phyloP scores from a whole-genome alignment of 2,113 vertebrate genomes.

The Lophius piscatorius region DNA sequence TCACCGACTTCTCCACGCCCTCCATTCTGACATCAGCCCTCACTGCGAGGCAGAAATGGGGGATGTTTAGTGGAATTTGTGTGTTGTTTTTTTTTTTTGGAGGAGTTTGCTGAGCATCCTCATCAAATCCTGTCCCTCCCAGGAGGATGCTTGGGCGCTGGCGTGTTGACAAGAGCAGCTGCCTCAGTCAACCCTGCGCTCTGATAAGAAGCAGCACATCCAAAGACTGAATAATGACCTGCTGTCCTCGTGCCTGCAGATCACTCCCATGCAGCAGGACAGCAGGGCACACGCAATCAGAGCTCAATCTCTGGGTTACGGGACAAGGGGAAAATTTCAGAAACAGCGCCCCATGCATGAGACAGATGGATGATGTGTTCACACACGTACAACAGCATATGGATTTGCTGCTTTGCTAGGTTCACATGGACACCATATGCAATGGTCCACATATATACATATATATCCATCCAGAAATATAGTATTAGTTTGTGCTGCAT shows the following conservation, averaged over 20 bases:
- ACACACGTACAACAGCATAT: too few species aligned
- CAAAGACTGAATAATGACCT: conserved; percentile 74
- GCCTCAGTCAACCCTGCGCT: conserved; percentile 58
- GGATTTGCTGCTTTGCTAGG: too few species aligned
- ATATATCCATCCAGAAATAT: too few species aligned
- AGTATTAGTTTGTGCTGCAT: too few species aligned
- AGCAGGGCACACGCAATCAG: conserved; percentile 64
- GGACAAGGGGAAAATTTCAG: too few species aligned
- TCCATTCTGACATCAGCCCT: background rate
- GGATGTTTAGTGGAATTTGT: conserved; percentile 8
- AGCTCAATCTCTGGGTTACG: conserved; percentile 32
- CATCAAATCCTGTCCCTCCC: conserved; percentile 41
- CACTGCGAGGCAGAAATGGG: background rate
- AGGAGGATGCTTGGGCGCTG: too few species aligned
- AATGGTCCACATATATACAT: too few species aligned
- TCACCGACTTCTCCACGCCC: too few species aligned
- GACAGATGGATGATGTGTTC: conserved; percentile 40
- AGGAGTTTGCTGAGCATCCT: too few species aligned
- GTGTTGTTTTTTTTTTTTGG: conserved; percentile 11
- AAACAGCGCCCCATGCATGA: too few species aligned
- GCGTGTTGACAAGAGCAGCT: conserved; percentile 71
- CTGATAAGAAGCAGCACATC: conserved; percentile 71
- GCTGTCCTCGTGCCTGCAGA: conserved; percentile 61
- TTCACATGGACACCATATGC: too few species aligned
- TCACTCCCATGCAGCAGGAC: conserved; percentile 54